Conservation (phyloP, 2,797 vertebrate genomes). For the Alcedo atthis region DNA sequence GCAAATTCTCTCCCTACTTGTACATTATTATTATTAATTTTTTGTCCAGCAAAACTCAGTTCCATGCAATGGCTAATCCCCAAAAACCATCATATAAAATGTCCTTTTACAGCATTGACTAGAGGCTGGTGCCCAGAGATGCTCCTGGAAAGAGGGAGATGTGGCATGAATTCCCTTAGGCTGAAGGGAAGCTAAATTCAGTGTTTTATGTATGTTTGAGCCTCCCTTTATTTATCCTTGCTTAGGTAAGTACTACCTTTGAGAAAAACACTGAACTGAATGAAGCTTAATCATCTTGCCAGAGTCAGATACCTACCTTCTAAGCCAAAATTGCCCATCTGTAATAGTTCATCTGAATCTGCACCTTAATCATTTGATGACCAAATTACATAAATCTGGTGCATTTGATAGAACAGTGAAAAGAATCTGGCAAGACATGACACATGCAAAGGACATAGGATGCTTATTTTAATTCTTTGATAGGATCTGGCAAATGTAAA, state of each 20-base stretch:
- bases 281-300: neutral
- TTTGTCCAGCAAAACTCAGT: neutral
- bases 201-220: neutral
- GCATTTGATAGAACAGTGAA: neutral
- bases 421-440: neutral
- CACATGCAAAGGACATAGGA: neutral
- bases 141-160: neutral
- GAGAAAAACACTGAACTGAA: neutral
- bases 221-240: neutral
- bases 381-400: neutral
- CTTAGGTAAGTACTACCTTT: neutral
- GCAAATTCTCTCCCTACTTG: neutral
- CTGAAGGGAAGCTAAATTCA: neutral
- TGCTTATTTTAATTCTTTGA: slow-evolving; percentile 34
- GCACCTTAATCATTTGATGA: neutral
- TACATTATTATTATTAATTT: neutral
- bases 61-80: neutral
- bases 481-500: slow-evolving; percentile 19
- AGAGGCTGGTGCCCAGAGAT: neutral
- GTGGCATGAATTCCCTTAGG: neutral
- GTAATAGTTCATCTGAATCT: slow-evolving; percentile 18
- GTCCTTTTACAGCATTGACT: neutral
- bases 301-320: neutral
- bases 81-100: neutral
- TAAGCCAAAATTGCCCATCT: slow-evolving; percentile 2